Evolutionary conservation across 2,888 invertebrate genomes (phyloP), one percentile per base, ranked within the genome.

Genomic region (Hypomecis atomaria): DNA sequence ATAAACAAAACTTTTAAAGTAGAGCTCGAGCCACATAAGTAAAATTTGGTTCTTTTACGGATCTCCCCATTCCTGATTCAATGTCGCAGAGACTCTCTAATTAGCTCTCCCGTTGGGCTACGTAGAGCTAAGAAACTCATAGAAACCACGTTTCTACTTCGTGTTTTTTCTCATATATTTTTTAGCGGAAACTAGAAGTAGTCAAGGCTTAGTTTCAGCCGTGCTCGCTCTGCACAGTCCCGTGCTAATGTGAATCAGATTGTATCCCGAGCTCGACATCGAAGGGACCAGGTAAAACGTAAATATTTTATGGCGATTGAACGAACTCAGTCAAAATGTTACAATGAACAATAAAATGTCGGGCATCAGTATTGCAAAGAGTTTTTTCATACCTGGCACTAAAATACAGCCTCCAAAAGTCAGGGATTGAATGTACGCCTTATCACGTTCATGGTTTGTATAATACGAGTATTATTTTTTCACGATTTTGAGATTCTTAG

Each of bases 231-330:
- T 13, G 43, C 6, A 10, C 40, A 8, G 10, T 6, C 40, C n/a
- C 7, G 23, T 6, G 2, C 6, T 37, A 10, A 23, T 40, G 52
- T 52, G 13, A 11, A 11, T 11, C 37, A 13, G 33, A 3, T 37
- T 42, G 65, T 67, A 66, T 62, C 67, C 67, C 42, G 47, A 67
- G 66, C 68, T 67, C 68, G 61, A 50, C 65, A 58, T 50, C 48
- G 47, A 49, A 50, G 50, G 61, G 66, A 55, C 62, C 59, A 62
- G 65, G 65, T 65, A 65, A 44, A 45, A 13, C 60, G 57, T 74
- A 74, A 74, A 74, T 74, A 72, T 72, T 73, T 74, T 73, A 74
- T 71, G 61, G 55, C 72, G 67, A 70, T 72, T 67, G 70, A 72
- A 72, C 62, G 66, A 67, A 63, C 69, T 65, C 66, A 70, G 71